Conservation (phyloP, 2,888 invertebrate species). For the Epinotia nisella region DNA sequence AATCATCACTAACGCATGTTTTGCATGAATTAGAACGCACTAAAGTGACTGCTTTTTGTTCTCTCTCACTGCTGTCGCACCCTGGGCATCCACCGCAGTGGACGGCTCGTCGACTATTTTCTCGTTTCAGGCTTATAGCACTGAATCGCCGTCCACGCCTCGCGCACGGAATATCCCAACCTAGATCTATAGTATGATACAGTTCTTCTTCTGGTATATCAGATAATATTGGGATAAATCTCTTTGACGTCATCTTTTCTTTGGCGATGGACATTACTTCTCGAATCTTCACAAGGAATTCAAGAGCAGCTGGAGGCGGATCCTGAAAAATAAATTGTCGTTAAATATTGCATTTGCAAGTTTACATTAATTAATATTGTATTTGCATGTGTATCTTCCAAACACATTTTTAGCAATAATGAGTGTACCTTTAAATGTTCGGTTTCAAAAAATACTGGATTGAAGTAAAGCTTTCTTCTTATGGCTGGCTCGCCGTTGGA, state of each 20-base stretch:
- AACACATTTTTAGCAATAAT: background rate
- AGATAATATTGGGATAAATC: slow-evolving; percentile 90
- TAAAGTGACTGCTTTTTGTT: slow-evolving; percentile 64
- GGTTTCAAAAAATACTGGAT: slow-evolving; percentile 95
- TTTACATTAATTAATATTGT: slow-evolving; percentile 81
- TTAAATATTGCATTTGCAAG: slow-evolving; percentile 2
- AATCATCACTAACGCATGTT: slow-evolving; percentile 86
- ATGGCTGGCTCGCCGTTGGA: slow-evolving; percentile 74
- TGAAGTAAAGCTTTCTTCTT: slow-evolving; percentile 93
- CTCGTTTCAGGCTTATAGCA: slow-evolving; percentile 85
- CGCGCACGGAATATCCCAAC: slow-evolving; percentile 79
- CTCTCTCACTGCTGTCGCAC: slow-evolving; percentile 77
- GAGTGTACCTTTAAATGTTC: slow-evolving; percentile 89
- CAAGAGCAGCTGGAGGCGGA: slow-evolving; percentile 95
- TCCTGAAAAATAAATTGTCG: slow-evolving; percentile 82
- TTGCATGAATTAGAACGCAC: slow-evolving; percentile 83
- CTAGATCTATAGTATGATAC: slow-evolving; percentile 77
- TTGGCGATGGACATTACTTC: slow-evolving; percentile 95
- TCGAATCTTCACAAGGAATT: slow-evolving; percentile 94
- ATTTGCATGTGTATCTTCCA: background rate
- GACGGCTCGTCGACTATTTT: slow-evolving; percentile 84
- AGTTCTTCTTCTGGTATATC: slow-evolving; percentile 92
- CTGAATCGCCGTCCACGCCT: slow-evolving; percentile 83
- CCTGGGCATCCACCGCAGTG: slow-evolving; percentile 88
- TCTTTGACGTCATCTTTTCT: slow-evolving; percentile 93